Base-by-base conservation (phyloP, 2,113 vertebrate genomes). In the Kryptolebias marmoratus region DNA sequence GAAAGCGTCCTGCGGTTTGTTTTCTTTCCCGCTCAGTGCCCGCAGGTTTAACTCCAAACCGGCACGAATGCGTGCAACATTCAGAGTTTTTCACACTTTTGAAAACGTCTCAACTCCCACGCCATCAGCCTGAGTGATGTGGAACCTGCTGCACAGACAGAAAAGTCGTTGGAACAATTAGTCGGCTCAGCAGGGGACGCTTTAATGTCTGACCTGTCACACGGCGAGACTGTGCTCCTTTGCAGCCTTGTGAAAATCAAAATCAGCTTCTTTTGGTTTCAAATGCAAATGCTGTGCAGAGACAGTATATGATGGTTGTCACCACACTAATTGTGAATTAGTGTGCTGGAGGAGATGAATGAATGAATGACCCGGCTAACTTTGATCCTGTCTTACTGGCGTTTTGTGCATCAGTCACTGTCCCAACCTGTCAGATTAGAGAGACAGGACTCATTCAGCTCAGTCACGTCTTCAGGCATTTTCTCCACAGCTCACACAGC, bases 91-190 rank as follows among this genome's bases (percentile, higher is more conserved):
- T 68, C 71, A 68, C 45, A 53, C 4, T 59, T 61, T 62, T 61
- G 70, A 55, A 89, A 71, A 79, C 49, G 59, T 71, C 71, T 81
- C 44, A n/a, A 52, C 84, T 73, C 76, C 73, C 39, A 53, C 73
- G 62, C 71, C 53, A 32, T 80, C 50, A 71, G 68, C 66, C 54
- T 73, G 73, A 80, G 53, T 68, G 76, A 74, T 68, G 62, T 16
- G 11, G 64, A 73, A 68, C 47, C 16, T 80, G 22, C 67, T 48
- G 60, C 66, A 77, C 49, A 30, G 65, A 73, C 32, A 68, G 62
- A 73, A 30, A 68, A 65, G 22, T 73, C 48, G 16, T 65, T 44
- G 60, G 53, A 70, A 66, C 28, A 12, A n/a, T 65, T 60, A 14
- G 32, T 15, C 7, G 10, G 32, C 79, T 31, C 77, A 66, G 72